phyloP scores from a whole-genome alignment of 2,888 invertebrate genomes.

The Heteropelma amictum region DNA sequence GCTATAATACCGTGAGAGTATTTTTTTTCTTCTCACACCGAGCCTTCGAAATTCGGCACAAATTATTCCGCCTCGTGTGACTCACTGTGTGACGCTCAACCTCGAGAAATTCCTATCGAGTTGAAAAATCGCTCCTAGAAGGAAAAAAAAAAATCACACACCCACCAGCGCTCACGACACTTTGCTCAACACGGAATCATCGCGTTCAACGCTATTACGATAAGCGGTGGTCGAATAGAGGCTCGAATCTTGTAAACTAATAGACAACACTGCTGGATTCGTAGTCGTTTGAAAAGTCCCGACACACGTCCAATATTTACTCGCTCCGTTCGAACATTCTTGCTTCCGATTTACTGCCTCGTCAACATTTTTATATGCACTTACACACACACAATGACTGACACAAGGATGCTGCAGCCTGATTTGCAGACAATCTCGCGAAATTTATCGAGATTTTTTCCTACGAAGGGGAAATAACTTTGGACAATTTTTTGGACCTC shows the following conservation, averaged over 20 bases:
- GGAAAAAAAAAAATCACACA: background rate
- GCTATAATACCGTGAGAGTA: background rate
- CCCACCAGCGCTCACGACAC: background rate
- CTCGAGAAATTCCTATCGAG: slow-evolving; percentile 30
- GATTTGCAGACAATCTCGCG: too few relatives aligned
- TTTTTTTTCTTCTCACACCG: background rate
- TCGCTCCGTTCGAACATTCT: background rate
- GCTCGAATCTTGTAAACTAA: slow-evolving; percentile 20
- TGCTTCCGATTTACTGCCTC: background rate
- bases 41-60: slow-evolving; percentile 2
- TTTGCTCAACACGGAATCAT: background rate
- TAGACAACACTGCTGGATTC: slow-evolving; percentile 1
- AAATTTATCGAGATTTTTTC: too few relatives aligned
- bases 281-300: background rate
- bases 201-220: background rate
- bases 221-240: background rate
- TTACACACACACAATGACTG: too few relatives aligned
- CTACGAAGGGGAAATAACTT: too few relatives aligned
- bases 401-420: too few relatives aligned
- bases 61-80: slow-evolving; percentile 13
- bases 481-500: too few relatives aligned
- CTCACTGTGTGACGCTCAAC: background rate
- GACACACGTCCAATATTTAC: background rate
- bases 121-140: slow-evolving; percentile 15
- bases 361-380: background rate